Evolutionary conservation across 2,797 vertebrate genomes (phyloP).

Genomic region (Gobionotothen gibberifrons): DNA sequence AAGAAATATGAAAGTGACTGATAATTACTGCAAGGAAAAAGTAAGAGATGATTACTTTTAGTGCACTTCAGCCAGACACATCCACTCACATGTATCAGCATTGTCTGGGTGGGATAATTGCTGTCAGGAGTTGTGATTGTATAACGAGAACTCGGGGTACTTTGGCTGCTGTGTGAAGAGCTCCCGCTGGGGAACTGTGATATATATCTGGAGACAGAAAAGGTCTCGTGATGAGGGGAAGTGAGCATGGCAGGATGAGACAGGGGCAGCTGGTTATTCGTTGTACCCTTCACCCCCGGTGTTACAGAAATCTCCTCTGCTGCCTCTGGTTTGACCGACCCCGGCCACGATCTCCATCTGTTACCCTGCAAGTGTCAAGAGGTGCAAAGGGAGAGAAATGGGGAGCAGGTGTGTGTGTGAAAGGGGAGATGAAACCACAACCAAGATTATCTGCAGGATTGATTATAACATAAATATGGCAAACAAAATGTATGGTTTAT

Average conservation of each 20-base stretch:
- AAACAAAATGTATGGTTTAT: constrained; percentile 56
- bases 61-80: constrained; percentile 47
- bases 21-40: constrained; percentile 55
- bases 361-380: constrained; percentile 75
- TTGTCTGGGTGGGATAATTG: constrained; percentile 58
- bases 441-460: constrained; percentile 30
- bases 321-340: constrained; percentile 72
- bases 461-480: constrained; percentile 55
- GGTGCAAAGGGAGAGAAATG: constrained; percentile 58
- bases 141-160: constrained; percentile 43
- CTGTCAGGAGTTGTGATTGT: constrained; percentile 47
- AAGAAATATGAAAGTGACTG: constrained; percentile 46
- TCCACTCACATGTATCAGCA: constrained; percentile 43
- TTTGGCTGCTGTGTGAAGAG: constrained; percentile 42
- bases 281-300: constrained; percentile 67
- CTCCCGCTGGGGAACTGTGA: constrained; percentile 25
- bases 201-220: constrained; percentile 49
- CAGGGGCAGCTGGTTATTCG: constrained; percentile 68
- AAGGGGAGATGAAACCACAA: constrained; percentile 28
- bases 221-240: constrained; percentile 34
- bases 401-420: constrained; percentile 48
- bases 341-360: constrained; percentile 75
- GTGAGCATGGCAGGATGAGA: constrained; percentile 48
- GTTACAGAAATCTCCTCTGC: constrained; percentile 71
- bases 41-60: constrained; percentile 41